Base-by-base conservation (phyloP, 1,140 invertebrate genomes). In the Leptoteleia sp. region DNA sequence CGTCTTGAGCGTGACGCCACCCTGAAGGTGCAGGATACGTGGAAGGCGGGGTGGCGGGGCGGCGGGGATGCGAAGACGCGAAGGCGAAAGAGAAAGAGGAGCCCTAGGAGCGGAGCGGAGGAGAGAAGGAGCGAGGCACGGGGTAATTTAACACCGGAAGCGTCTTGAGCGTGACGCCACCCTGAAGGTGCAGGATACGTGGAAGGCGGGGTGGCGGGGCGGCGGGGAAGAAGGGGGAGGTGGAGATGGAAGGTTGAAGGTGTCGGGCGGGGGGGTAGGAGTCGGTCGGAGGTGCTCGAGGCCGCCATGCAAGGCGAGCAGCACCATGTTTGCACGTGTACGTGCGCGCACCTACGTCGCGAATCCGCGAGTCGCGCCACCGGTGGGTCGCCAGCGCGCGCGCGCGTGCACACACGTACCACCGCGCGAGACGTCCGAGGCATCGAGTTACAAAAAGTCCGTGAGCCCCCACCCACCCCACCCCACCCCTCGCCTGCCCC, bases 101-200 rank as follows among this genome's bases (percentile, higher is more conserved):
- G 16, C 7, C n/a, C n/a, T n/a, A n/a, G n/a, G n/a, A n/a, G n/a
- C n/a, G 19, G 11, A 11, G 16, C 31, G 15, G 15, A 13, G 15
- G 42, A 67, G 25, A 47, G 75, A 79, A 76, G 79, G 68, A 62
- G 47, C 55, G 40, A 67, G 45, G 77, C 76, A 82, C 79, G 70
- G 84, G 83, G 88, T 89, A 89, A 89, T 88, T 84, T 83, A 88
- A 89, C 87, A 89, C 88, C 88, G 88, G 88, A 89, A 89, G 88
- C 87, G 88, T 88, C 88, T 89, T 87, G 87, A 89, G 84, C 85
- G 85, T 88, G 88, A 89, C 88, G 88, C 88, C 88, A 89, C 88
- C 88, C 88, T 87, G 88, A 89, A 89, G 87, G 86, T 88, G 85
- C 85, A 87, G 88, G 84, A 89, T 88, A 87, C 85, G 84, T 85